Base-by-base conservation (phyloP, 2,113 vertebrate genomes). In the Potamarius usumacintae region DNA sequence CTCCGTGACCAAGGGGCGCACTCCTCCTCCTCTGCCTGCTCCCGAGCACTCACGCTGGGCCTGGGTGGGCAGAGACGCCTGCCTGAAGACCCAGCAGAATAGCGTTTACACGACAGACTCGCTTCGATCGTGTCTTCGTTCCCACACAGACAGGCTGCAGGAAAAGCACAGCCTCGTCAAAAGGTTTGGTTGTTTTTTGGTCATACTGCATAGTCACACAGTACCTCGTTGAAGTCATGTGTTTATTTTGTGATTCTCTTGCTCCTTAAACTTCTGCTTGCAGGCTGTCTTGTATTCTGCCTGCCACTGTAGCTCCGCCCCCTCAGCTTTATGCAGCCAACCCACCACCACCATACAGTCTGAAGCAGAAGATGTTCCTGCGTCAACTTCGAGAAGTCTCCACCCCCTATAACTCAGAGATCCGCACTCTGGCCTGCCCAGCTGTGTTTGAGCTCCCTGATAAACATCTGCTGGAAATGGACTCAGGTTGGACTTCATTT, bases 381-480 rank as follows among this genome's bases (percentile, higher is more conserved):
- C 94, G 93, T 52, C 90, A 42, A 15, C 94, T 99, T 5, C 94
- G 89, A 83, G 94, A 97, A 82, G 92, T 93, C 50, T 87, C 90
- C 5, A 93, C 94, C 5, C 95, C 97, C 0, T 94, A 95, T 22
- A 84, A 94, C 11, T 87, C 90, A 20, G 96, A 96, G 82, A 93
- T 99, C 89, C 96, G 93, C 1, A 90, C 74, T 60, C 89, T 95
- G 74, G 93, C 95, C 0, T 90, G 95, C 8, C 94, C 93, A 3
- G 91, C 79, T 78, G 91, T 96, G 14, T 89, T 97, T 17, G 95
- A 93, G 90, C 97, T 95, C 81, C 96, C 96, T 6, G 97, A 99
- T 92, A 93, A 97, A 83, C 95, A 96, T 34, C 92, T 98, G 77
- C 95, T 99, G 90, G 97, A 99, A 92, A 96, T 96, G 80, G 98